Base-by-base conservation (phyloP, 2,888 invertebrate genomes). In the Lepas anatifera region DNA sequence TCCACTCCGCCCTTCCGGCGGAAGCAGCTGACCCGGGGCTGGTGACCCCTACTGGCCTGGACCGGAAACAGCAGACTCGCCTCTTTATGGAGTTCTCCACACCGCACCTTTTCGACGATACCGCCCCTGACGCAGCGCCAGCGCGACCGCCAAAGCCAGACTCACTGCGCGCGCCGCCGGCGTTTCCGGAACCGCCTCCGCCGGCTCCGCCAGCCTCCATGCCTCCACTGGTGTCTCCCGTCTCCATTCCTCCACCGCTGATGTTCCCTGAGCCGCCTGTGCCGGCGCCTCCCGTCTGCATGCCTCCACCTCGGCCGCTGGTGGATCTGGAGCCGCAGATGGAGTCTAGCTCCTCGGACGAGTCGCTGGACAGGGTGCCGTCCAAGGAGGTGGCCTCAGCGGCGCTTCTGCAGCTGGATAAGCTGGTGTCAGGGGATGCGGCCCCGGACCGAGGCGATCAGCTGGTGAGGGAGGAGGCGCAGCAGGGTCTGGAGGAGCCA, bases 351-450 rank as follows among this genome's bases (percentile, higher is more conserved):
- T 43, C 70, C 13, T 71, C 67, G 48, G 72, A 74, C 50, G 73
- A 73, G 66, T 72, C 71, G 50, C 73, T 70, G 69, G 73, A 72
- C 46, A 67, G 58, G 48, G 73, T 70, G 68, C 70, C 68, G 22
- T 71, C 67, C 43, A 69, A 72, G 68, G 74, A 73, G 46, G 67
- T 27, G 52, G 68, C 39, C 32, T 68, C 80, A 79, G 81, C 85
- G 76, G 84, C 83, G 73, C 83, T 85, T 77, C 85, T 86, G 74
- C 85, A 84, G 35, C 79, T 87, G 68, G 85, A 86, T 78, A 82
- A 87, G 77, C 85, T 85, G 73, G 85, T 86, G 22, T 85, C 86
- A 29, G 86, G 86, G 37, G 77, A n/a, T n/a, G n/a, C 16, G 85
- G 85, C 75, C 84, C 83, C 27, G 83, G 83, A 74, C 84, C n/a